Base-by-base conservation (phyloP, 2,113 vertebrate genomes). In the Esox niger region DNA sequence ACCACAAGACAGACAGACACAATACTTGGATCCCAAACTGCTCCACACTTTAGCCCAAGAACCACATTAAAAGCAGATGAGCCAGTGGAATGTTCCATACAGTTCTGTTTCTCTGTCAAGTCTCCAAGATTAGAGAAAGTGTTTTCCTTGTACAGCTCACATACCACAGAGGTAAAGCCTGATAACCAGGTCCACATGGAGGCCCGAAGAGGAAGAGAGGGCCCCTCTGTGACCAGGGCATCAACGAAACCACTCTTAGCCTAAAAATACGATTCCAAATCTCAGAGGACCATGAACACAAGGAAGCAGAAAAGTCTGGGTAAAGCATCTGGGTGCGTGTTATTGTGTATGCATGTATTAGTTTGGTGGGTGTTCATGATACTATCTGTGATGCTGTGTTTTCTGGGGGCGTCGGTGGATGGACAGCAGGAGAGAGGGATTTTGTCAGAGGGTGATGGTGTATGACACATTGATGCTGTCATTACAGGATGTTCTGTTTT, bases 151-250 rank as follows among this genome's bases (percentile, higher is more conserved):
- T 69, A 76, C 54, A 61, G 71, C 52, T 69, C 49, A 64, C 72
- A 81, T 74, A 84, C 52, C 74, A 78, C 47, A 74, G 71, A 77
- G 62, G 76, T 68, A 77, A 80, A 57, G 49, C 61, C 67, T 29
- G 69, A 70, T 84, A 90, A 91, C 74, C 43, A 81, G 77, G 78
- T 88, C 68, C 87, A 91, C 78, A 83, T 88, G 84, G 55, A 46
- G 43, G 31, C 30, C 49, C 52, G 66, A 62, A 11, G n/a, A n/a
- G n/a, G n/a, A n/a, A n/a, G 63, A 47, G 61, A 69, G 32, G 47
- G 61, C 56, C 27, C 17, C 56, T 29, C 25, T 17, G 26, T 29
- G 25, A 56, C 54, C 11, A 8, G 4, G 49, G 11, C 54, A 9
- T 49, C n/a, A 49, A 6, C n/a, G n/a, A 49, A 49, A 49, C 15